phyloP scores from a whole-genome alignment of 1,140 invertebrate genomes.

The Aethina tumida region DNA sequence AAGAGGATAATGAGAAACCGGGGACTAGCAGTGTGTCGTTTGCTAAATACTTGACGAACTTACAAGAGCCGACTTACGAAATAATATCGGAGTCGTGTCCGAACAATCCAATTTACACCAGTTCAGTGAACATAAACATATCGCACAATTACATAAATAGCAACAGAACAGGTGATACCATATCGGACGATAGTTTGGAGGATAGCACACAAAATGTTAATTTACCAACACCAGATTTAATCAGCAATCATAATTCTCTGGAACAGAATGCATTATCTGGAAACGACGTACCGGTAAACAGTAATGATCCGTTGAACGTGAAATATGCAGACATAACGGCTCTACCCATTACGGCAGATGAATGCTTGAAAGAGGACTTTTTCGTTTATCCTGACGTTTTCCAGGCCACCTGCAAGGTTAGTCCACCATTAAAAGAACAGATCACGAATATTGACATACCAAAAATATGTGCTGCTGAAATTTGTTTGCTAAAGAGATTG shows the following conservation, averaged over 20 bases:
- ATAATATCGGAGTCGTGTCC: slow-evolving; percentile 25
- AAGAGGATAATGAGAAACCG: slow-evolving; percentile 13
- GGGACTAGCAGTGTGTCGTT: slow-evolving; percentile 17
- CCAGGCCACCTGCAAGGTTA: slow-evolving; percentile 1
- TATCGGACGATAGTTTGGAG: slow-evolving; percentile 37
- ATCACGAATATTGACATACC: neutral
- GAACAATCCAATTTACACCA: slow-evolving; percentile 29
- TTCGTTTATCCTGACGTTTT: neutral
- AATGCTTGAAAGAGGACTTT: slow-evolving; percentile 1
- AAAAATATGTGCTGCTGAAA: slow-evolving; percentile 4
- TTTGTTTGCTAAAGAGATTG: neutral
- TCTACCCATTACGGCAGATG: slow-evolving; percentile 1
- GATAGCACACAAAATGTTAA: slow-evolving; percentile 19
- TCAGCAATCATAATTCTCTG: slow-evolving; percentile 34
- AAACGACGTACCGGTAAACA: neutral
- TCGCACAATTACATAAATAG: slow-evolving; percentile 35
- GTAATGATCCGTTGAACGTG: slow-evolving; percentile 1
- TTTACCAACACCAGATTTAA: slow-evolving; percentile 30
- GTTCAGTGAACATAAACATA: slow-evolving; percentile 44
- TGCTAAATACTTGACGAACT: slow-evolving; percentile 24
- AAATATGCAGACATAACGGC: too few species aligned
- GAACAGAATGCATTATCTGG: slow-evolving; percentile 17
- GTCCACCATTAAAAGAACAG: neutral
- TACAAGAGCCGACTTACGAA: slow-evolving; percentile 27
- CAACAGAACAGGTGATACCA: slow-evolving; percentile 26